Conservation (phyloP, 2,113 vertebrate genomes). For the Coryphaenoides rupestris region DNA sequence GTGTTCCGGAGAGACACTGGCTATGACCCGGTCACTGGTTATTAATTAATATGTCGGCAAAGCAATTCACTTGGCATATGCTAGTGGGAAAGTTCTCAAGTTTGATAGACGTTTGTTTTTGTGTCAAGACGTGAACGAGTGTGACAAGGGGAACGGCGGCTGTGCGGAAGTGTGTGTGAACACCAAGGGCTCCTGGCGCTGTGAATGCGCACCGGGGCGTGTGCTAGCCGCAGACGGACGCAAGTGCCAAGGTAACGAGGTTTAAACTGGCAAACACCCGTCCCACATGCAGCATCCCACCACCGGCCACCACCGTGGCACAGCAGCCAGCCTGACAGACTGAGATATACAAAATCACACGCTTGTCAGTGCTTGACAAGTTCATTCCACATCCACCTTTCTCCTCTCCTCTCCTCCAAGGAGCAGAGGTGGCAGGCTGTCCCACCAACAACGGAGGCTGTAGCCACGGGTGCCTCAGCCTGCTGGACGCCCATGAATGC, state of each 20-base stretch:
- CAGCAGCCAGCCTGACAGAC: too few species aligned
- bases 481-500: conserved; percentile 78
- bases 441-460: conserved; percentile 92
- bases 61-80: too few species aligned
- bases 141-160: conserved; percentile 84
- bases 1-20: too few species aligned
- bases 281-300: not conserved
- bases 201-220: conserved; percentile 82
- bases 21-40: too few species aligned
- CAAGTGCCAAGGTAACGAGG: conserved; percentile 85
- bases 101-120: too few species aligned
- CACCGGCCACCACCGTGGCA: too few species aligned
- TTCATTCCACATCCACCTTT: not conserved
- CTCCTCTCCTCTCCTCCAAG: too few species aligned
- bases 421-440: conserved; percentile 85
- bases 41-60: too few species aligned
- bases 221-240: conserved; percentile 75
- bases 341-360: not conserved
- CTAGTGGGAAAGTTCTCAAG: too few species aligned
- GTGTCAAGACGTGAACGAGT: conserved; percentile 88
- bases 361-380: too few species aligned
- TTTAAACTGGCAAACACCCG: not conserved
- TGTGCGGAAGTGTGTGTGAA: conserved; percentile 90
- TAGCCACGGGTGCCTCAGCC: conserved; percentile 82
- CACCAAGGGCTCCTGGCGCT: conserved; percentile 87